These are phyloP conservation scores for Pampusana beccarii DNA, from an alignment of 2,113 vertebrate genomes.

Conservation along the genomic window DNA sequence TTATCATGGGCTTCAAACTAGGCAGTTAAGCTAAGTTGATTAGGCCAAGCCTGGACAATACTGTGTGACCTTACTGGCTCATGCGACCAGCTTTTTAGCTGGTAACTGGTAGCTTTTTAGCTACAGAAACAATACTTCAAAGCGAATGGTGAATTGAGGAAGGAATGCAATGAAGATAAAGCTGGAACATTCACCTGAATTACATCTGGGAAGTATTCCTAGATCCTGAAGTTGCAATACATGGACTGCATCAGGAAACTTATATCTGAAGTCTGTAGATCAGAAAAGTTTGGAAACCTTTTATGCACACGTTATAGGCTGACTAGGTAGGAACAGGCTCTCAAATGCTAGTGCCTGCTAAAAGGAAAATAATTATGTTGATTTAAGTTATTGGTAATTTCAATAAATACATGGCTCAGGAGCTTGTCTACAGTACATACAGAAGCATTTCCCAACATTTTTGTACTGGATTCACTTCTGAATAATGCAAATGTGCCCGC, in stretches of 20 bases:
- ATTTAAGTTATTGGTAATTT: not conserved
- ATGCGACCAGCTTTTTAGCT: not conserved
- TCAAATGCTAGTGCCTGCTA: not conserved
- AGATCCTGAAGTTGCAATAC: not conserved
- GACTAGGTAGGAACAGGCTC: not conserved
- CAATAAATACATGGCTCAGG: not conserved
- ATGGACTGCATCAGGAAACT: not conserved
- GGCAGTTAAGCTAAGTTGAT: not conserved
- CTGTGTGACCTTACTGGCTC: not conserved
- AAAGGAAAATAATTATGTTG: not conserved
- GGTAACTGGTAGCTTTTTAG: not conserved
- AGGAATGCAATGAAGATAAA: not conserved
- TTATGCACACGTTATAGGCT: fast-evolving
- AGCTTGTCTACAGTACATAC: not conserved
- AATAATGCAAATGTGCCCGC: not conserved
- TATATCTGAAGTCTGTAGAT: not conserved
- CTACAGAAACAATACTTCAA: not conserved
- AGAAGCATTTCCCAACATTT: not conserved
- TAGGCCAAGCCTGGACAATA: not conserved
- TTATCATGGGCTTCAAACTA: not conserved
- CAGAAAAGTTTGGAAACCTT: not conserved
- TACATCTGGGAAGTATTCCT: not conserved
- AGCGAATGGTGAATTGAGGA: not conserved
- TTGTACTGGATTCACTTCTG: not conserved
- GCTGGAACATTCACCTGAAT: not conserved